Evolutionary conservation across 2,888 invertebrate species (phyloP), one percentile per base, ranked within the genome.

Genomic region (Macaria liturata): DNA sequence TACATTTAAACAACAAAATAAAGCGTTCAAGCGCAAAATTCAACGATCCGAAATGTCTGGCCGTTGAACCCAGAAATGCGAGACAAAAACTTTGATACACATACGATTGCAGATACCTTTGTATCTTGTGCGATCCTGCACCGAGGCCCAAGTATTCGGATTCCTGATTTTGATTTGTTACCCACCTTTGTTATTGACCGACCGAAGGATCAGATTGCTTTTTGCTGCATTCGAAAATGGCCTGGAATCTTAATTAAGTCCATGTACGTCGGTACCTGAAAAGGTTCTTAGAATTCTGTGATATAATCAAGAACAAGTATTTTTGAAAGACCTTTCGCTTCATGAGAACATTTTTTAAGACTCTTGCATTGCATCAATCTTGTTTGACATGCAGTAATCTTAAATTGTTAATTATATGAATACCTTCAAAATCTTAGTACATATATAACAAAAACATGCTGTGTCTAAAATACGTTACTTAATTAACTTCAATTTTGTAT

Each of bases 31-130:
- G 76, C 73, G 74, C 74, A 78, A 78, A 80, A 79, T 74, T 76
- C 75, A 78, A 78, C 78, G 77, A 79, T 78, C 75, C 75, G 71
- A 74, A 70, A 71, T 74, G 84, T 84, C 85, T 84, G 86, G 84
- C 75, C 82, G 76, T 80, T 84, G 85, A 86, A 84, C 85, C 74
- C 74, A 63, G 67, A 58, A 65, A 61, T 59, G 71, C 68, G 67
- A 66, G 66, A 69, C 61, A 69, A 69, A 63, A 64, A 63, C 60
- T 57, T 57, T 64, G 61, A 63, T 66, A 66, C 62, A 64, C 50
- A 65, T 62, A 62, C 54, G 59, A 64, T 62, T 46, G 52, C 51
- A 56, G 53, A 59, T 60, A 55, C 61, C 65, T 65, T 60, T 61
- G 54, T 46, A 54, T 56, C 62, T 59, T 59, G 34, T 37, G 57